Conservation (phyloP, 2,797 vertebrate species). For the Diceros bicornis region DNA sequence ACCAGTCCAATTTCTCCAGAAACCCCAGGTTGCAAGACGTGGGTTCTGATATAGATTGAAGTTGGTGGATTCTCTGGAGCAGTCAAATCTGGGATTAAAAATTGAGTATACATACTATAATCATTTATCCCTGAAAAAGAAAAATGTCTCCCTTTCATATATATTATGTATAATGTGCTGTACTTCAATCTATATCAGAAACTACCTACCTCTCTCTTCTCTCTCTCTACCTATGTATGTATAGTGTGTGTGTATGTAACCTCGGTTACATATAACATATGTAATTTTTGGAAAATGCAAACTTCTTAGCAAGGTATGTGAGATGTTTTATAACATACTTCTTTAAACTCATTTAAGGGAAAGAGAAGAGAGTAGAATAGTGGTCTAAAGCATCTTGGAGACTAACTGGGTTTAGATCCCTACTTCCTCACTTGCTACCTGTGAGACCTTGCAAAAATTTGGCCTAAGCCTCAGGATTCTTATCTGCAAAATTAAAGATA, state of each 20-base stretch:
- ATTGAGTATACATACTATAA: not conserved
- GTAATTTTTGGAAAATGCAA: slow-evolving; percentile 25
- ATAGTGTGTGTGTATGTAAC: too few species aligned
- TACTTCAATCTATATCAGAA: not conserved
- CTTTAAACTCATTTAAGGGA: not conserved
- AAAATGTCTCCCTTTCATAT: not conserved
- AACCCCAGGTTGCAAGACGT: not conserved
- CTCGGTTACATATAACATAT: too few species aligned
- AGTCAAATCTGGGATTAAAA: slow-evolving; percentile 1
- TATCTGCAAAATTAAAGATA: not conserved
- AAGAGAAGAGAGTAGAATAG: not conserved
- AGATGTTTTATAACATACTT: not conserved
- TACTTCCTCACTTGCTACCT: slow-evolving; percentile 6
- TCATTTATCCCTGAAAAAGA: not conserved
- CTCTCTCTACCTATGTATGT: not conserved
- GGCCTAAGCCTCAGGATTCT: not conserved
- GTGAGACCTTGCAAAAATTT: not conserved
- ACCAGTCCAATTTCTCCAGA: slow-evolving; percentile 17
- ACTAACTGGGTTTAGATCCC: not conserved
- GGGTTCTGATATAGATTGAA: not conserved
- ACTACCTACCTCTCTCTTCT: not conserved
- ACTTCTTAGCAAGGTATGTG: not conserved
- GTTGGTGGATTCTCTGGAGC: not conserved
- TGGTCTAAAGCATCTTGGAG: not conserved
- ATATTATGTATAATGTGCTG: not conserved